A percentile compares a stretch with the other conserved stretches of the same genome.
These are phyloP conservation scores for Himalopsyche phryganea DNA, from an alignment of 1,140 invertebrate genomes.

Conservation along the genomic window DNA sequence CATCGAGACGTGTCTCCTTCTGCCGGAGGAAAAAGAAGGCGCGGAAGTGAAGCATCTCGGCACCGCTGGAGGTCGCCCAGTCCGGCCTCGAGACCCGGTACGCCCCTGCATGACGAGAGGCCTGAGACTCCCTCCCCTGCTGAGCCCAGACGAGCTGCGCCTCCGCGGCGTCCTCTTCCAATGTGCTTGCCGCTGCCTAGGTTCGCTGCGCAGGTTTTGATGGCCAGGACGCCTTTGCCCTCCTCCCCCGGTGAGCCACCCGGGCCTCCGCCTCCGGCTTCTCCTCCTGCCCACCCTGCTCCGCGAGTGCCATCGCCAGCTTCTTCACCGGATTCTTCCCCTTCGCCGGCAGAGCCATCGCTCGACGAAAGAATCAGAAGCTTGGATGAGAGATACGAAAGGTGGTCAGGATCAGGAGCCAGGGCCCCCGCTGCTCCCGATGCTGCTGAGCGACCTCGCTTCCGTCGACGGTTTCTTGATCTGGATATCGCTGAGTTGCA, in stretches of 20 bases:
- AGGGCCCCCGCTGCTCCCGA: constrained; percentile 46
- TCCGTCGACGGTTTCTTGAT: constrained; percentile 67
- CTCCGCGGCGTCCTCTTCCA: constrained; percentile 57
- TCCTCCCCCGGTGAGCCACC: constrained; percentile 44
- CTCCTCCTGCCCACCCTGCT: constrained; percentile 49
- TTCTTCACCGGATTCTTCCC: constrained; percentile 53
- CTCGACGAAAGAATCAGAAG: constrained; percentile 82
- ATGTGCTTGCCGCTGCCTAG: constrained; percentile 78
- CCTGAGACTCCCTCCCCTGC: constrained; percentile 70
- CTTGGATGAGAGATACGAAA: constrained; percentile 91
- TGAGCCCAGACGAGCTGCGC: constrained; percentile 63
- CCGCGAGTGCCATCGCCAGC: constrained; percentile 59
- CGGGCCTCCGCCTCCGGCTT: constrained; percentile 42
- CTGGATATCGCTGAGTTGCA: constrained; percentile 75
- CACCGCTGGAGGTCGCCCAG: constrained; percentile 32
- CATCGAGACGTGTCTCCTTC: constrained; percentile 42
- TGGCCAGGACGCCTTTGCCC: constrained; percentile 37
- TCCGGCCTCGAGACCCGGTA: constrained; percentile 71
- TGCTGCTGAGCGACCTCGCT: constrained; percentile 50
- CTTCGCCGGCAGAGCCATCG: constrained; percentile 58
- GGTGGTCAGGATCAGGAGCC: constrained; percentile 70
- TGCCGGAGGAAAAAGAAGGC: constrained; percentile 30
- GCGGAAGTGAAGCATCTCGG: constrained; percentile 31
- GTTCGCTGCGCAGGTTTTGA: constrained; percentile 72
- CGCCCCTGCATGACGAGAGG: constrained; percentile 77